Percentiles rank a stretch among this genome's conserved stretches.
Conservation (phyloP, 2,888 invertebrate species). For the Pimpla rufipes region DNA sequence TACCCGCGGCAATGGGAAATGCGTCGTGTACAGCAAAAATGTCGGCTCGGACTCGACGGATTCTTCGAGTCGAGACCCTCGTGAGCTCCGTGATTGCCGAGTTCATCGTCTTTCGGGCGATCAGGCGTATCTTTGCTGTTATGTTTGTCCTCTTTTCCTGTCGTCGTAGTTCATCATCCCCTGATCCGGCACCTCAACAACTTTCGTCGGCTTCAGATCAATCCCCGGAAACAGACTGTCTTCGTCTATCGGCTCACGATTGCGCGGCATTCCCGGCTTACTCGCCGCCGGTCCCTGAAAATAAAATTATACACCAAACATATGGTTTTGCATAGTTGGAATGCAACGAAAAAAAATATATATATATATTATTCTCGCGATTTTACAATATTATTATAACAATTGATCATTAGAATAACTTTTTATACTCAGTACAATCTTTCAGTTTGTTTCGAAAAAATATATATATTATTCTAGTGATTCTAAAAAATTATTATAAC, state of each 20-base stretch:
- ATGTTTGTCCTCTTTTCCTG: conserved; percentile 96
- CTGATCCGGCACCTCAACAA: conserved; percentile 89
- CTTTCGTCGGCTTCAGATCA: conserved; percentile 90
- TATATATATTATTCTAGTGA: background rate
- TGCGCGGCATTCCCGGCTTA: conserved; percentile 85
- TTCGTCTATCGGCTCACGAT: conserved; percentile 87
- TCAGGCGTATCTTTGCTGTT: conserved; percentile 96
- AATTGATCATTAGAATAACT: no score
- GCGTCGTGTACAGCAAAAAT: conserved; percentile 95
- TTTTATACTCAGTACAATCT: background rate
- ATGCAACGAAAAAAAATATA: no score
- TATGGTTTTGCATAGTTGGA: no score
- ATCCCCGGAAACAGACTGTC: conserved; percentile 90
- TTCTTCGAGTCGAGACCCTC: conserved; percentile 82
- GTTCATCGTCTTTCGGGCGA: conserved; percentile 92
- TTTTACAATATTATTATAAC: no score
- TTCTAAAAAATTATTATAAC: no score
- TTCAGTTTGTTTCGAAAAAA: background rate
- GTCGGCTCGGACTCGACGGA: conserved; percentile 89
- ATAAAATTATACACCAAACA: no score
- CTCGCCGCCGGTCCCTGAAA: conserved; percentile 85
- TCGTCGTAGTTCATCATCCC: conserved; percentile 93
- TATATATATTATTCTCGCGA: no score
- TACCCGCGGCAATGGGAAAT: conserved; percentile 96
- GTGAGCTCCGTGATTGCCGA: conserved; percentile 88